Evolutionary conservation across 2,797 vertebrate species (phyloP).

Genomic region (Paramormyrops hopkinsi): DNA sequence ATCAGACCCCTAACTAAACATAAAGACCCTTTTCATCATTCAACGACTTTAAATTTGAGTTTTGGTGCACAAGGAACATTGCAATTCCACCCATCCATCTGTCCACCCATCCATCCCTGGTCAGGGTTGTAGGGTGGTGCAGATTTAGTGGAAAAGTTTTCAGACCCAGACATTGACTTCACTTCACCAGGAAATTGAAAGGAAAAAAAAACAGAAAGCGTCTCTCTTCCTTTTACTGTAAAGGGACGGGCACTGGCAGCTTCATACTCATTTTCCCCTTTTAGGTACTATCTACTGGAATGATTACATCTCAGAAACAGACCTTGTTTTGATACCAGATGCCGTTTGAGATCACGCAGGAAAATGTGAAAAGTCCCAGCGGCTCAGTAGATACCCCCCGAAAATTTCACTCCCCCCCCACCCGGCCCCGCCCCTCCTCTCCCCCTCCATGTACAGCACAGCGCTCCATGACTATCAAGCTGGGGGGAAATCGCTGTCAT

Average conservation of each 20-base stretch:
- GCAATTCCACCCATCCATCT: neutral
- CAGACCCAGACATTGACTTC: neutral
- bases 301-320: slow-evolving; percentile 29
- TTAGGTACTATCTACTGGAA: slow-evolving; percentile 33
- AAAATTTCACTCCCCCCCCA: neutral
- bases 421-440: neutral
- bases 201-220: neutral
- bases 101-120: neutral
- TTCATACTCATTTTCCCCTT: neutral
- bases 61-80: neutral
- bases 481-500: slow-evolving; percentile 52
- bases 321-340: slow-evolving; percentile 33
- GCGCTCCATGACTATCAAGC: slow-evolving; percentile 44
- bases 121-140: neutral
- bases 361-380: neutral
- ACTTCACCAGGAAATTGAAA: neutral
- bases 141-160: neutral
- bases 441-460: slow-evolving; percentile 15
- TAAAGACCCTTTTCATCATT: neutral
- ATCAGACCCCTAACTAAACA: neutral
- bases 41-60: neutral
- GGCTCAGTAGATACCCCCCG: neutral
- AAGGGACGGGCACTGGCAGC: neutral
- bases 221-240: neutral
- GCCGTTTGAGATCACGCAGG: slow-evolving; percentile 33